Conservation (phyloP, 2,113 vertebrate species). For the Pantherophis guttatus region DNA sequence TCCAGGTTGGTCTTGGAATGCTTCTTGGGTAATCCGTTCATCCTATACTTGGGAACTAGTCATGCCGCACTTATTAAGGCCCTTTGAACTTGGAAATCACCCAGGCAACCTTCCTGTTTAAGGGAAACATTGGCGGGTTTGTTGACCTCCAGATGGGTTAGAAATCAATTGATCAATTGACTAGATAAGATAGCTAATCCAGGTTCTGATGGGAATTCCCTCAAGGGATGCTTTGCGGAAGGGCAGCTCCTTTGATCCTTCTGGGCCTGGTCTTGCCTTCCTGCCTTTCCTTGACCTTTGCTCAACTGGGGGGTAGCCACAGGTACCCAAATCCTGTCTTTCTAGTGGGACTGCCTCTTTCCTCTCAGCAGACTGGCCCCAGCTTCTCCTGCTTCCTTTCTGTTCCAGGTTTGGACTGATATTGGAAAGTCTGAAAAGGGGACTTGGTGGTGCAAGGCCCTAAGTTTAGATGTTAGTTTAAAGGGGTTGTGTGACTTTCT, state of each 20-base stretch:
- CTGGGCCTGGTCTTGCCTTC: not conserved
- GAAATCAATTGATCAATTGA: not conserved
- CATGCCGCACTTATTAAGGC: not conserved
- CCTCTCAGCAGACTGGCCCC: too few relatives aligned
- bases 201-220: not conserved
- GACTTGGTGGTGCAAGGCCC: too few relatives aligned
- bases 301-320: not conserved
- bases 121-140: not conserved
- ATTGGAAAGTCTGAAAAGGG: too few relatives aligned
- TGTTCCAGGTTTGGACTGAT: too few relatives aligned
- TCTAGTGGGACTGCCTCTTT: too few relatives aligned
- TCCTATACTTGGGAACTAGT: not conserved
- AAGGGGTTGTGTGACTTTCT: too few relatives aligned
- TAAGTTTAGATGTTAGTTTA: too few relatives aligned
- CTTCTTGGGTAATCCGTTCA: not conserved
- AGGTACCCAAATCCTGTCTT: too few relatives aligned
- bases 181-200: not conserved
- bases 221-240: not conserved
- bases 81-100: not conserved
- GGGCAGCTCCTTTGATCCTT: not conserved
- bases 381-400: too few relatives aligned
- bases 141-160: not conserved
- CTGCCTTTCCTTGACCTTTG: not conserved
- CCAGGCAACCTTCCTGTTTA: not conserved
- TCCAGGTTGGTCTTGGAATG: not conserved